These are phyloP conservation scores for Diacarnus erythraeanus DNA, from an alignment of 37 sponge, comb jelly and placozoan genomes.

Conservation along the genomic window DNA sequence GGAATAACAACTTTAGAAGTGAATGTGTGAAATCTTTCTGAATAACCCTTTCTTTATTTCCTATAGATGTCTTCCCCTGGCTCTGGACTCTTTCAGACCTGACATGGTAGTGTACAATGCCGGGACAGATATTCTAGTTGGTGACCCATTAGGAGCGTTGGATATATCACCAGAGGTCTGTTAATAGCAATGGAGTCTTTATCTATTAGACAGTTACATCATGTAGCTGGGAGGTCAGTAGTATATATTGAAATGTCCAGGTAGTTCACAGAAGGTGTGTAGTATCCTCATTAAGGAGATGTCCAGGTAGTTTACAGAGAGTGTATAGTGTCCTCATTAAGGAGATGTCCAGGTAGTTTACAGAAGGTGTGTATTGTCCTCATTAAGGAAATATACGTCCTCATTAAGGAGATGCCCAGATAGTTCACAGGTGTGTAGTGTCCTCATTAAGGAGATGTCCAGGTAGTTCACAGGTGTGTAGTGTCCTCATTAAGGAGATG, in stretches of 20 bases:
- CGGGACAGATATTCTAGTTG: conserved; percentile 84
- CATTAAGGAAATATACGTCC: no score
- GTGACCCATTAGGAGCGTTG: conserved; percentile 78
- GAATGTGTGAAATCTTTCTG: no score
- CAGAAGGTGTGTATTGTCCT: not conserved
- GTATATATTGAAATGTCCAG: no score
- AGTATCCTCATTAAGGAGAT: not conserved
- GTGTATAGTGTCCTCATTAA: not conserved
- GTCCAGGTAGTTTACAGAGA: not conserved
- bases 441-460: not conserved
- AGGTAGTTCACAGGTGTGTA: not conserved
- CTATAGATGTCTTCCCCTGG: conserved; percentile 51
- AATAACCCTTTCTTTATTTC: no score
- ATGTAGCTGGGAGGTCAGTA: no score
- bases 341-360: not conserved
- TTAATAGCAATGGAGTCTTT: no score
- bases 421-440: not conserved
- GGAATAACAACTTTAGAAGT: no score
- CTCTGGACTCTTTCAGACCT: conserved; percentile 72
- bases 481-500: not conserved
- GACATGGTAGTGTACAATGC: conserved; percentile 93
- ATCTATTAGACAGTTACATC: no score
- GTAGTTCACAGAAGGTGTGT: not conserved
- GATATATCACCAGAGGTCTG: conserved; percentile 79
- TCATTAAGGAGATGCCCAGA: not conserved